Evolutionary conservation across 2,888 invertebrate genomes (phyloP).

Genomic region (Drosophila paramelanica): DNA sequence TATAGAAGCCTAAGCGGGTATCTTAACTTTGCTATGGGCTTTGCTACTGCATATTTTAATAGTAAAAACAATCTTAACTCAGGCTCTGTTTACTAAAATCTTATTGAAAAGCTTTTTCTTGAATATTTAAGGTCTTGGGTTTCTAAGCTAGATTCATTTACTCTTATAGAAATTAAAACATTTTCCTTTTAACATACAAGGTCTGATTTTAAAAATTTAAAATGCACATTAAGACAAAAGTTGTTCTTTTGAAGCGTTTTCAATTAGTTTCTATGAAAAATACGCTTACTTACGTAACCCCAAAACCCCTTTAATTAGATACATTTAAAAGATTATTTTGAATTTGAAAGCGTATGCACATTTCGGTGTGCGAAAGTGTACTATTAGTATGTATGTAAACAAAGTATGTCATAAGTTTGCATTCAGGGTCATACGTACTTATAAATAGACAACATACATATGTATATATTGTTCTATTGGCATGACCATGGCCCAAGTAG

Average conservation of each 20-base stretch:
- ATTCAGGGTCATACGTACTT: conserved; percentile 30
- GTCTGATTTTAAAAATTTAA: no score
- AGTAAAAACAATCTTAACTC: neutral
- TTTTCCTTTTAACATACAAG: no score
- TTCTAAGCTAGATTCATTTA: no score
- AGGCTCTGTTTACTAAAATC: no score
- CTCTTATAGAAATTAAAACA: no score
- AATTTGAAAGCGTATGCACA: conserved; percentile 11
- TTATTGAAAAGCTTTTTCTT: neutral
- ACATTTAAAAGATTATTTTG: neutral
- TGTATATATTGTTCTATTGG: neutral
- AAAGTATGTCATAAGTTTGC: conserved; percentile 17
- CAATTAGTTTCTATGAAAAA: no score
- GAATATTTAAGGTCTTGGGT: no score
- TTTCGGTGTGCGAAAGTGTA: neutral
- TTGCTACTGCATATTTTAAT: neutral
- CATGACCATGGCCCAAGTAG: conserved; percentile 9
- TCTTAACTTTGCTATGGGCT: neutral
- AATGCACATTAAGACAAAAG: no score
- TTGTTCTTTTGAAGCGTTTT: no score
- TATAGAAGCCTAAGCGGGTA: neutral
- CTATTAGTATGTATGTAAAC: neutral
- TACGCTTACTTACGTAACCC: no score
- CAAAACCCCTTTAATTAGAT: no score
- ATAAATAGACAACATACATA: neutral